Conservation (phyloP, 2,113 vertebrate species). For the Alaudala cheleensis region DNA sequence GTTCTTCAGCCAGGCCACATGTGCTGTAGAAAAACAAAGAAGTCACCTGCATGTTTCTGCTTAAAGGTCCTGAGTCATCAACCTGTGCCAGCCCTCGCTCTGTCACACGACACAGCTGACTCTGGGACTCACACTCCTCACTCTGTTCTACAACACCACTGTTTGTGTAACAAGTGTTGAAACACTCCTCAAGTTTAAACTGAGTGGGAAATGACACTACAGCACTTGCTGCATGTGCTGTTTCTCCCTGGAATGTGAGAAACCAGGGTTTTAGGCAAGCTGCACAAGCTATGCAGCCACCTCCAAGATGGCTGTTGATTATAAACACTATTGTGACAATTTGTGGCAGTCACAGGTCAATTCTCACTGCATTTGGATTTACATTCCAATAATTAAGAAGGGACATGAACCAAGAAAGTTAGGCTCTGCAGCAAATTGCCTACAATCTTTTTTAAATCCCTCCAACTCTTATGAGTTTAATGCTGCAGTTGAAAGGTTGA, state of each 20-base stretch:
- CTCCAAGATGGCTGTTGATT: not conserved
- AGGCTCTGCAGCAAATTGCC: not conserved
- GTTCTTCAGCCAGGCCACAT: constrained; percentile 92
- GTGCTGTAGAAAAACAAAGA: constrained; percentile 74
- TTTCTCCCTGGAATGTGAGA: not conserved
- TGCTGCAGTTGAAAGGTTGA: not conserved
- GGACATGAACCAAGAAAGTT: not conserved
- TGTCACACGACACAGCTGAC: not conserved
- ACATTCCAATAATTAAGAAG: not conserved
- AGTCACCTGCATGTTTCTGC: not conserved
- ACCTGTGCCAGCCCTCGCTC: not conserved
- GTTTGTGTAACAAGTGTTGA: not conserved
- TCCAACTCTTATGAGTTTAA: not conserved
- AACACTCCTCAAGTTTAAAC: not conserved
- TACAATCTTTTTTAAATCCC: not conserved
- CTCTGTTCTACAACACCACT: not conserved
- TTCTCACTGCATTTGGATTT: not conserved
- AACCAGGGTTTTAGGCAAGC: not conserved
- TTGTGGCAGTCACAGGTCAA: not conserved
- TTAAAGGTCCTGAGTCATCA: not conserved
- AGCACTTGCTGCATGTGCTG: not conserved
- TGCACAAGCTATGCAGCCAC: not conserved
- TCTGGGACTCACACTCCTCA: rapidly evolving
- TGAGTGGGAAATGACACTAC: not conserved
- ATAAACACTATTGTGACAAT: rapidly evolving